Evolutionary conservation across 2,797 vertebrate species (phyloP).

Genomic region (Lepus townsendii): DNA sequence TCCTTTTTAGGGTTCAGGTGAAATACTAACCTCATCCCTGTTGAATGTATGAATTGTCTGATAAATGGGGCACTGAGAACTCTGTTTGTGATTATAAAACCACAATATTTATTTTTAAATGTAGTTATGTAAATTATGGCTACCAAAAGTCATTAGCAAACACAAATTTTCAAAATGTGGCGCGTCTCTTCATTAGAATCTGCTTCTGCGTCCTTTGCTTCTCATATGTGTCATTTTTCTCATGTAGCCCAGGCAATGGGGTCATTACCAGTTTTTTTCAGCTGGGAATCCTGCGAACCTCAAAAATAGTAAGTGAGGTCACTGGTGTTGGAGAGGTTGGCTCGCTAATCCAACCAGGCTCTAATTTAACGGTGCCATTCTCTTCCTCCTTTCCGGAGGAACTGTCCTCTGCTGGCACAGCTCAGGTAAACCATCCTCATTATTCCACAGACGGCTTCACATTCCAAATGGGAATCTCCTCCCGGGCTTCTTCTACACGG

Average conservation of each 20-base stretch:
- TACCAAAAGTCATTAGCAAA: neutral
- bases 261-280: neutral
- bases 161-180: neutral
- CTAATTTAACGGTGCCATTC: neutral
- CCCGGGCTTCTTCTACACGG: neutral
- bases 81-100: neutral
- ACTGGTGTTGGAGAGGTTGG: neutral
- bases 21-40: neutral
- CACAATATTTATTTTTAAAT: neutral
- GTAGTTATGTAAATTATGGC: neutral
- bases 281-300: neutral
- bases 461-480: neutral
- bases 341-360: neutral
- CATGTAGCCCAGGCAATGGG: neutral
- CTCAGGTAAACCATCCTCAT: neutral
- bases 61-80: neutral
- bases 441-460: neutral
- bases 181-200: neutral
- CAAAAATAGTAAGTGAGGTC: neutral
- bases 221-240: neutral
- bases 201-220: neutral
- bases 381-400: conserved; percentile 34
- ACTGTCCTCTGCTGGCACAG: neutral
- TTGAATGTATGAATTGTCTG: neutral
- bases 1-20: neutral